Conservation (phyloP, 2,888 invertebrate genomes). For the Drosophila anomelani region DNA sequence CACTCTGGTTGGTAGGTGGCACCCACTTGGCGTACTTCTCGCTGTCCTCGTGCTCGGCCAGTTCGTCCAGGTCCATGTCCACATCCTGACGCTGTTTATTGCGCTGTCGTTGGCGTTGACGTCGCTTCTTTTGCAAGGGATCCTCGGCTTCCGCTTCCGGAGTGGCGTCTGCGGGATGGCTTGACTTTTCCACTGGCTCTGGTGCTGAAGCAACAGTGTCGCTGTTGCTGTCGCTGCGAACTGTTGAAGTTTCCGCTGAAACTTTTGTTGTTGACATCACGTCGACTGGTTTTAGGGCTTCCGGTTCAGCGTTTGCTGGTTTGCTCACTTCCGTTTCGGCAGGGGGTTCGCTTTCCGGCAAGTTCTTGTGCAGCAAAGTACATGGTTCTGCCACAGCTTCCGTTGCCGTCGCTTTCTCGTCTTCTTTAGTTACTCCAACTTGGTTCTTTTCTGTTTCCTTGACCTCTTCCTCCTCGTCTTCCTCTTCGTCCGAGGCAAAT, state of each 20-base stretch:
- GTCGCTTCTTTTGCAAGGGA: slow-evolving; percentile 65
- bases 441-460: slow-evolving; percentile 1
- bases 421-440: background rate
- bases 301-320: slow-evolving; percentile 25
- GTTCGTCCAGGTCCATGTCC: slow-evolving; percentile 83
- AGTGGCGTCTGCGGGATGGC: slow-evolving; percentile 1
- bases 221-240: slow-evolving; percentile 19
- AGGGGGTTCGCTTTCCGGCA: slow-evolving; percentile 21
- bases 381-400: slow-evolving; percentile 32
- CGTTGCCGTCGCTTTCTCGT: background rate
- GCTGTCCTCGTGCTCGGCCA: slow-evolving; percentile 85
- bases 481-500: slow-evolving; percentile 76
- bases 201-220: slow-evolving; percentile 20
- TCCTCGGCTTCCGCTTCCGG: slow-evolving; percentile 37
- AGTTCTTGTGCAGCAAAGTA: slow-evolving; percentile 7
- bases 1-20: slow-evolving; percentile 90
- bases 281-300: slow-evolving; percentile 34
- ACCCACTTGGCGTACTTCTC: slow-evolving; percentile 92
- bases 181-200: background rate
- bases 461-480: slow-evolving; percentile 61
- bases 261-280: slow-evolving; percentile 25
- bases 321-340: slow-evolving; percentile 34
- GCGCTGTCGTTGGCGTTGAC: slow-evolving; percentile 81
- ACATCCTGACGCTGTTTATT: slow-evolving; percentile 81
- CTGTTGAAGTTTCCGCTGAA: slow-evolving; percentile 24